Base-by-base conservation (phyloP, 2,888 invertebrate genomes). In the Ichneumoninae sp. region DNA sequence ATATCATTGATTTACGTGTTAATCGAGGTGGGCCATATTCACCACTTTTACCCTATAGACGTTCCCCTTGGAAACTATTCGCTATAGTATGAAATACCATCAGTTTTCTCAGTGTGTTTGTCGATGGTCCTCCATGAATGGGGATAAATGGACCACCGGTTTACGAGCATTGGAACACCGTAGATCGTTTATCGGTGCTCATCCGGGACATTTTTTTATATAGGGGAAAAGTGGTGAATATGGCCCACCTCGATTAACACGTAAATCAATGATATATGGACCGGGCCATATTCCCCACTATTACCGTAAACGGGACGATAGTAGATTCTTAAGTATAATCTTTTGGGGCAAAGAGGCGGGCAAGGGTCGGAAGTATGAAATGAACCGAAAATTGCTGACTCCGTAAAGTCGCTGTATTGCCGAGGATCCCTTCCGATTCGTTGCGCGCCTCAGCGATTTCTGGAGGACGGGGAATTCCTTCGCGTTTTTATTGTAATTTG, bases 321-420 rank as follows among this genome's bases (percentile, higher is more conserved):
- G 52, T 7, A 19, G 63, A 63, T 52, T 66, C 66, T 13, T 22
- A 44, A 76, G 47, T 50, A 63, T 19, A n/a, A 52, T 19, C 70
- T 66, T 57, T 36, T 16, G 69, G n/a, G 26, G 19, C 5, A 8
- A 8, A 4, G 22, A 22, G 60, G 60, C 10, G 22, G 60, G 6
- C 16, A 80, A 80, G 70, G 69, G 74, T 54, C 52, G 26, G 13
- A 22, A 26, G 44, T 60, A 63, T 26, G 57, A 33, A 57, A 71
- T 47, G 65, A 30, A 30, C 19, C n/a, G 47, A 80, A 76, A 76
- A 77, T 60, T 33, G 83, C 83, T 81, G 83, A 84, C 76, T 47
- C 69, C 50, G 13, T 33, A 22, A 54, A 33, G 0, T 57, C 22
- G 4, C 54, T 83, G 52, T 69, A 16, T 69, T 13, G 7, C n/a